These are phyloP conservation scores for Pomphorhynchus laevis DNA, from an alignment of 1,140 invertebrate species.

Conservation along the genomic window DNA sequence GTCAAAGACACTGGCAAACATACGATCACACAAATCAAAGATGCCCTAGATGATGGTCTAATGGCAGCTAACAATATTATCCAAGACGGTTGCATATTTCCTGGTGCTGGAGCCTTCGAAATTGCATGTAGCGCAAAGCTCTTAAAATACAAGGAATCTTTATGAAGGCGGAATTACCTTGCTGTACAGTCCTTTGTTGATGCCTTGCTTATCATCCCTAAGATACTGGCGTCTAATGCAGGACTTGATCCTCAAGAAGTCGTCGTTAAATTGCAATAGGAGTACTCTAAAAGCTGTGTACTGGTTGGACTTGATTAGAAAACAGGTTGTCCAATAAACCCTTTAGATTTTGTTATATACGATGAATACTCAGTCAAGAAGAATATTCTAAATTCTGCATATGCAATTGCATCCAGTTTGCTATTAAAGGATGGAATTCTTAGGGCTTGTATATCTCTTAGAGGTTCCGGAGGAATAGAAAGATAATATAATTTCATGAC, in stretches of 20 bases:
- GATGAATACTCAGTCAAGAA: constrained; percentile 91
- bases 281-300: constrained; percentile 26
- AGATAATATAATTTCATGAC: too few species aligned
- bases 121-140: constrained; percentile 46
- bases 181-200: constrained; percentile 78
- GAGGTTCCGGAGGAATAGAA: constrained; percentile 18
- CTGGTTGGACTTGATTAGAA: constrained; percentile 54
- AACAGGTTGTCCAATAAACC: constrained; percentile 41
- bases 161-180: constrained; percentile 56
- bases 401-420: constrained; percentile 75
- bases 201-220: constrained; percentile 68
- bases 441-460: constrained; percentile 78
- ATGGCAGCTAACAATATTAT: constrained; percentile 79
- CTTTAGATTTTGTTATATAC: constrained; percentile 44
- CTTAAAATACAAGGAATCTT: constrained; percentile 37
- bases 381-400: constrained; percentile 69
- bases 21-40: constrained; percentile 63
- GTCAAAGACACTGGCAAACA: constrained; percentile 85
- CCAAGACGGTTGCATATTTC: constrained; percentile 46
- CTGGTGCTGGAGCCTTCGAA: constrained; percentile 86
- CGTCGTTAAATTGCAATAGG: constrained; percentile 66
- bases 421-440: constrained; percentile 95
- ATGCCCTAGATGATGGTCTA: constrained; percentile 72
- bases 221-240: constrained; percentile 57
- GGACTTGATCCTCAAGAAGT: constrained; percentile 72